These are phyloP conservation scores for Epinotia ramella DNA, from an alignment of 2,888 invertebrate genomes.

Conservation along the genomic window DNA sequence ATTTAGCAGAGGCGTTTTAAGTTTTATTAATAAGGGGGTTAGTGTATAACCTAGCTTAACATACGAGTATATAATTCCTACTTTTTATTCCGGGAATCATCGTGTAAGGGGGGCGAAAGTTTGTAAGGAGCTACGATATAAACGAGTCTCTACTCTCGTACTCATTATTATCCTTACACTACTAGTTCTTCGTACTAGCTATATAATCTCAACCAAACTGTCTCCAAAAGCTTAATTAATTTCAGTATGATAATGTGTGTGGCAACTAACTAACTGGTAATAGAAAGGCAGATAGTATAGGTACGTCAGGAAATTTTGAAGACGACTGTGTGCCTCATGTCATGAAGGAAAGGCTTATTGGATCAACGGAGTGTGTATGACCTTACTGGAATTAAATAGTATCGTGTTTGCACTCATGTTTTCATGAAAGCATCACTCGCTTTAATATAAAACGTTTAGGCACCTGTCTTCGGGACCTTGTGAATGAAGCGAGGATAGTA, in stretches of 20 bases:
- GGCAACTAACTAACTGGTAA: slow-evolving; percentile 66
- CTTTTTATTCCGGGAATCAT: too few species aligned
- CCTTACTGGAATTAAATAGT: background rate
- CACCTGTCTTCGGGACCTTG: background rate
- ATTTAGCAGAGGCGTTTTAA: too few species aligned
- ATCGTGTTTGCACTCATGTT: background rate
- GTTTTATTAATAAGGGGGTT: too few species aligned
- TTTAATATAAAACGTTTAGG: background rate
- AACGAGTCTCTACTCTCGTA: too few species aligned
- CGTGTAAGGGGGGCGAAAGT: too few species aligned
- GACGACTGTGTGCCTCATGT: slow-evolving; percentile 54
- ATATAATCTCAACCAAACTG: background rate
- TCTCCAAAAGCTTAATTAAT: slow-evolving; percentile 49
- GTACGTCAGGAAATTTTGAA: slow-evolving; percentile 75
- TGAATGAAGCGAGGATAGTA: background rate
- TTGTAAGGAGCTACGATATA: too few species aligned
- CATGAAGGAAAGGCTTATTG: slow-evolving; percentile 45
- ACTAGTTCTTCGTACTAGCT: background rate
- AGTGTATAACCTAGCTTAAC: too few species aligned
- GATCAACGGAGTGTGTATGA: background rate
- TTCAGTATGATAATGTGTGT: slow-evolving; percentile 61
- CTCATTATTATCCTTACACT: background rate
- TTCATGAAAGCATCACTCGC: background rate
- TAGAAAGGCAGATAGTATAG: slow-evolving; percentile 67
- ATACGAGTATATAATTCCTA: too few species aligned